Base-by-base conservation (phyloP, 2,888 invertebrate genomes). In the Sepioteuthis lessoniana region DNA sequence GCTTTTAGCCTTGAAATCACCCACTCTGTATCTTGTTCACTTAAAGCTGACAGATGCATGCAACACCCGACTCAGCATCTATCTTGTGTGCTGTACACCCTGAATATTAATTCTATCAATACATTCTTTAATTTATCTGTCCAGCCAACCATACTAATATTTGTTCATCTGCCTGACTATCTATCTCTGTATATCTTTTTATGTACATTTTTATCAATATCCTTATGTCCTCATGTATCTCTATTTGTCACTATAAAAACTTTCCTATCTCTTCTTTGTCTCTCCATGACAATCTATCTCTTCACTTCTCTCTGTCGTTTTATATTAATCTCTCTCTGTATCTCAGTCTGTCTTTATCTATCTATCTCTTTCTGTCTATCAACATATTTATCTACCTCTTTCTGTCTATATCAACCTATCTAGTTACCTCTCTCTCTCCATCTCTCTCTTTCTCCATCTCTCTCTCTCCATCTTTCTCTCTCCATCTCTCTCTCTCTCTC, bases 1-100 rank as follows among this genome's bases (percentile, higher is more conserved):
- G 76, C 76, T 76, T 76, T 76, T 76, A 76, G 76, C 76, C 76
- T 76, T 76, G 76, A 76, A 76, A 76, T 76, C 76, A n/a, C 76
- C 76, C 76, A 76, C 76, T 76, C 76, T 76, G 76, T 35, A 25
- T 76, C n/a, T 76, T 35, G 19, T 76, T 76, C 76, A 76, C 76
- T 76, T 76, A 76, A 0, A 16, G n/a, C 76, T n/a, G 76, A 76
- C 35, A 76, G 13, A 76, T 76, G 16, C n/a, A n/a, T 76, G n/a
- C n/a, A 76, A n/a, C n/a, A 76, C 55, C 55, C 25, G 25, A 25
- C 55, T 55, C 55, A 25, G n/a, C 31, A n/a, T n/a, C 31, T 76
- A n/a, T 31, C 76, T 31, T 76, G 31, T 76, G 76, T 76, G n/a
- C n/a, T 76, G 13, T n/a, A 76, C n/a, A n/a, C 10, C 31, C n/a